phyloP scores from a whole-genome alignment of 2,888 invertebrate species.

The Ferdinandea cuprea region DNA sequence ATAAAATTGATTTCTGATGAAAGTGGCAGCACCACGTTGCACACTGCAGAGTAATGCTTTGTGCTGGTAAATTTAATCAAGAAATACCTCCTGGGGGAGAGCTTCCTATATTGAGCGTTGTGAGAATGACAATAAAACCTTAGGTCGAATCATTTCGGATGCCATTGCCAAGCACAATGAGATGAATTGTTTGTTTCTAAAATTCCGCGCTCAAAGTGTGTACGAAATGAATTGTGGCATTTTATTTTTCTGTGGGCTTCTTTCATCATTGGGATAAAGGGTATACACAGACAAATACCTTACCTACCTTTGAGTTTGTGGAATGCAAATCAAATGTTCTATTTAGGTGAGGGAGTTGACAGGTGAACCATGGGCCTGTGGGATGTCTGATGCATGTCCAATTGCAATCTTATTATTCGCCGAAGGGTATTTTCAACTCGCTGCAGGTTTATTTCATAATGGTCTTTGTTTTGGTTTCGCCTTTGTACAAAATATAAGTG shows the following conservation, averaged over 20 bases:
- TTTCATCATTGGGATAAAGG: background rate
- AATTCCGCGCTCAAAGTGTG: constrained; percentile 27
- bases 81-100: constrained; percentile 59
- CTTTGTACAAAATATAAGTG: too few relatives aligned
- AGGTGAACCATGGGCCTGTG: too few relatives aligned
- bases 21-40: too few relatives aligned
- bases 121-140: constrained; percentile 59
- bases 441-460: too few relatives aligned
- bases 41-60: constrained; percentile 30
- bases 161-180: constrained; percentile 45
- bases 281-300: too few relatives aligned
- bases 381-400: too few relatives aligned
- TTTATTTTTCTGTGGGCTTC: constrained; percentile 1
- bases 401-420: too few relatives aligned
- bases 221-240: constrained; percentile 9
- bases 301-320: background rate
- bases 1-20: too few relatives aligned
- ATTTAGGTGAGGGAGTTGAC: background rate
- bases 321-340: background rate
- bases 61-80: constrained; percentile 64
- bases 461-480: too few relatives aligned
- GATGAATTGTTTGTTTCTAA: constrained; percentile 49
- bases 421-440: too few relatives aligned
- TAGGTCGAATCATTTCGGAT: constrained; percentile 42
- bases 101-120: constrained; percentile 38